Evolutionary conservation across 1,140 invertebrate genomes (phyloP), one percentile per base, ranked within the genome.

Genomic region (Cherax destructor): DNA sequence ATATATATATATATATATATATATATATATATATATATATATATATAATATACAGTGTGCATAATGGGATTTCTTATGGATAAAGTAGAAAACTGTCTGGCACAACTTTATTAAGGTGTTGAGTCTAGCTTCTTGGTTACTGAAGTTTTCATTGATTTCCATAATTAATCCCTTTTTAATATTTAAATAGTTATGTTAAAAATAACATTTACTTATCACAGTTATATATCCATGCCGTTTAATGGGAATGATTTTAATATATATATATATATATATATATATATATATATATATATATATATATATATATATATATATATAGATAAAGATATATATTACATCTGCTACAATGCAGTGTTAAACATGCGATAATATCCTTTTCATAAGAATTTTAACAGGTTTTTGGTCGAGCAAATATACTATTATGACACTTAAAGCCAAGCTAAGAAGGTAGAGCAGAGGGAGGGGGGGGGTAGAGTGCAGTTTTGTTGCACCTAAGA

Each of bases 231-330:
- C 52, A 56, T 56, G 52, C 52, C 13, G 52, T 21, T 69, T 69
- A 69, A 21, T 69, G 65, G 16, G 16, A 21, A 69, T 52, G 0
- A 13, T 47, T n/a, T 49, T 21, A 13, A n/a, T 72, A 50, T 47
- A 50, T 49, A 50, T 49, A 41, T 47, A 41, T 47, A 59, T 72
- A 72, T 72, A 61, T 72, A 61, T 49, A 50, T 72, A 50, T 72
- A 50, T 85, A 56, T 85, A 56, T 85, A 56, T 85, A 56, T 85
- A 56, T 85, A 56, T 85, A 56, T 85, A 72, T 85, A 59, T 81
- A 59, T 81, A 24, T 81, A 81, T 81, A 59, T 81, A 81, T 59
- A 81, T 59, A 81, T 59, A 81, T 59, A 81, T 81, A 81, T 81
- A 81, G 59, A 81, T 81, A 81, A 24, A 81, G 59, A 81, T 81